Percentiles rank a stretch among this genome's conserved stretches.
These are phyloP conservation scores for Entomobrya proxima DNA, from an alignment of 2,888 invertebrate genomes.

Conservation along the genomic window DNA sequence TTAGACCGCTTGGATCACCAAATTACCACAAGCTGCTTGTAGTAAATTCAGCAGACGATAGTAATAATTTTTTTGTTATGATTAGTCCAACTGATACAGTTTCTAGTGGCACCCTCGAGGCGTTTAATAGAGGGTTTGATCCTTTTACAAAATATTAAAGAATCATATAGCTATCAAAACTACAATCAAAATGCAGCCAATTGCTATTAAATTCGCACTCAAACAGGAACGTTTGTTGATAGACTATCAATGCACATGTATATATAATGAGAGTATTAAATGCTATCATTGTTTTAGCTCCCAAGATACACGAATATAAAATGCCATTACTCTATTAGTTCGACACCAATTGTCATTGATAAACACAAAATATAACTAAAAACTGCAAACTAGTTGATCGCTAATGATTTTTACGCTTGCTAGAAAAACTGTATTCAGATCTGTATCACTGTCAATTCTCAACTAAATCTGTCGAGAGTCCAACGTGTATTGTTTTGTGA, in stretches of 20 bases:
- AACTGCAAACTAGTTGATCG: background rate
- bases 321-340: background rate
- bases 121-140: background rate
- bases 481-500: conserved; percentile 21
- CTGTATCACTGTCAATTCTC: conserved; percentile 47
- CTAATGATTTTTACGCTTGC: background rate
- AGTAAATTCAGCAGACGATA: conserved; percentile 7
- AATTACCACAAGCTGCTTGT: background rate
- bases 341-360: background rate
- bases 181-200: background rate
- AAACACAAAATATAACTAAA: background rate
- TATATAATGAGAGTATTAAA: background rate
- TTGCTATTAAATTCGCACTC: background rate
- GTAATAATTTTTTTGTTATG: conserved; percentile 26
- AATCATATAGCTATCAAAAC: background rate
- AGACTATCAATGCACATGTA: background rate
- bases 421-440: conserved; percentile 38
- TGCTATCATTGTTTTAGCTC: background rate
- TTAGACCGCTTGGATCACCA: background rate
- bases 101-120: conserved; percentile 18
- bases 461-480: conserved; percentile 49
- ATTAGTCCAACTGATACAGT: conserved; percentile 34
- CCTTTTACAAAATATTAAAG: background rate
- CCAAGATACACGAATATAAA: background rate
- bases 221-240: conserved; percentile 19